These are phyloP conservation scores for Mesitornis unicolor DNA, from an alignment of 2,113 vertebrate genomes.

Conservation along the genomic window DNA sequence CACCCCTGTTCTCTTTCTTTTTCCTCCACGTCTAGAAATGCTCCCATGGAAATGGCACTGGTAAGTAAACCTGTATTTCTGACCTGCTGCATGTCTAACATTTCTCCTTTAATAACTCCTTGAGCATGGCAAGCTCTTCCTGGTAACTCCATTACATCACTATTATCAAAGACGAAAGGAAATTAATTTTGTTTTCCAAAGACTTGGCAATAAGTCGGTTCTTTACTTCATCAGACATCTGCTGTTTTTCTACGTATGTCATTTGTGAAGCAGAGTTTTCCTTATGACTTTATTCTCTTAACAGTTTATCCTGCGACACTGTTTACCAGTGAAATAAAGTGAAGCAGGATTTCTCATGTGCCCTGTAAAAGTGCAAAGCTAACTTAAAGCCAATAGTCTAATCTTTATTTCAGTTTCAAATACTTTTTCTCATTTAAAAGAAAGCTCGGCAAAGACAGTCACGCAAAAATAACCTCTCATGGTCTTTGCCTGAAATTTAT, in stretches of 20 bases:
- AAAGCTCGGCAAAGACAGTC: slow-evolving; percentile 67
- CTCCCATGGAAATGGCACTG: neutral
- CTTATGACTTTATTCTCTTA: slow-evolving; percentile 74
- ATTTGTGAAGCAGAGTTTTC: slow-evolving; percentile 77
- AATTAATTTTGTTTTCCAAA: slow-evolving; percentile 85
- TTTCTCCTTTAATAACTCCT: slow-evolving; percentile 76
- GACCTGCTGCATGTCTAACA: slow-evolving; percentile 68
- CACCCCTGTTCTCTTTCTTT: neutral
- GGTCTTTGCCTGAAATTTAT: slow-evolving; percentile 76
- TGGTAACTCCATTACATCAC: slow-evolving; percentile 80
- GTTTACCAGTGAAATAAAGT: slow-evolving; percentile 64
- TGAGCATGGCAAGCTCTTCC: slow-evolving; percentile 77
- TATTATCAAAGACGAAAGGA: slow-evolving; percentile 85
- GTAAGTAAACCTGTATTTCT: slow-evolving; percentile 40
- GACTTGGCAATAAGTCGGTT: slow-evolving; percentile 74
- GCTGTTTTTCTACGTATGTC: slow-evolving; percentile 81
- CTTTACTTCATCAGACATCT: slow-evolving; percentile 84
- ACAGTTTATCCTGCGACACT: slow-evolving; percentile 70
- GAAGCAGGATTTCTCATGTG: slow-evolving; percentile 55
- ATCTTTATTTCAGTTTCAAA: slow-evolving; percentile 74
- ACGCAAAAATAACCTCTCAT: slow-evolving; percentile 72
- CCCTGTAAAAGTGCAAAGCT: slow-evolving; percentile 59
- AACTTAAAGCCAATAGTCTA: slow-evolving; percentile 64
- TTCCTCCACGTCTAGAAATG: slow-evolving; percentile 8
- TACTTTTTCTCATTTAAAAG: slow-evolving; percentile 60